These are phyloP conservation scores for Nomada goodeniana DNA, from an alignment of 2,888 invertebrate species.

Conservation along the genomic window DNA sequence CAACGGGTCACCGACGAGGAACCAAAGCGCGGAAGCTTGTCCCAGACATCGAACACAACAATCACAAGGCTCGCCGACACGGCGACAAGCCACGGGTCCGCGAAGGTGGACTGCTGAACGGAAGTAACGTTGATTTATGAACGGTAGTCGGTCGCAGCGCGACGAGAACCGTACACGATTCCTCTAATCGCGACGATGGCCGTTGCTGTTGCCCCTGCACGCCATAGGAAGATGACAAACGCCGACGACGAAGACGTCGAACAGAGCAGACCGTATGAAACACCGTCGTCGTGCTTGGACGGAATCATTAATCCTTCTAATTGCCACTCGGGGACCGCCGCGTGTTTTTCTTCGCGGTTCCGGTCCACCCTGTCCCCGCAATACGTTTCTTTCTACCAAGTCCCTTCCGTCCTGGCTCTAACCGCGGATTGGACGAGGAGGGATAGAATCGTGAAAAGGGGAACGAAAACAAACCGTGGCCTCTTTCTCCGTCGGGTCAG, in stretches of 20 bases:
- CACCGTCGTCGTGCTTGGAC: constrained; percentile 45
- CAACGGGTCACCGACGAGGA: too few species aligned
- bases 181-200: constrained; percentile 71
- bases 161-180: constrained; percentile 50
- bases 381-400: constrained; percentile 26
- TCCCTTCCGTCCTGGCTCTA: constrained; percentile 27
- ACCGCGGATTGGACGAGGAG: constrained; percentile 21
- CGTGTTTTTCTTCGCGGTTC: constrained; percentile 67
- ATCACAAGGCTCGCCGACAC: constrained; percentile 1
- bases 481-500: constrained; percentile 37
- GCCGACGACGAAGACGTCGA: constrained; percentile 41
- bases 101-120: constrained; percentile 32
- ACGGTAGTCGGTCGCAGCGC: constrained; percentile 35
- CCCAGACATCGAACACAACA: background rate
- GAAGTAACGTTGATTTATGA: constrained; percentile 61
- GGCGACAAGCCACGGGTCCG: background rate
- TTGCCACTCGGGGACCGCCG: constrained; percentile 76
- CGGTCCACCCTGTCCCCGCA: constrained; percentile 31
- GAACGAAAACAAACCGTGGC: constrained; percentile 54
- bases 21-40: background rate
- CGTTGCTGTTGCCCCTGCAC: constrained; percentile 19
- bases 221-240: constrained; percentile 42
- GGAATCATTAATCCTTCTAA: constrained; percentile 81
- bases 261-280: constrained; percentile 2
- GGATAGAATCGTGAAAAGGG: constrained; percentile 37